Base-by-base conservation (phyloP, 2,797 vertebrate species). In the Eospalax fontanierii region DNA sequence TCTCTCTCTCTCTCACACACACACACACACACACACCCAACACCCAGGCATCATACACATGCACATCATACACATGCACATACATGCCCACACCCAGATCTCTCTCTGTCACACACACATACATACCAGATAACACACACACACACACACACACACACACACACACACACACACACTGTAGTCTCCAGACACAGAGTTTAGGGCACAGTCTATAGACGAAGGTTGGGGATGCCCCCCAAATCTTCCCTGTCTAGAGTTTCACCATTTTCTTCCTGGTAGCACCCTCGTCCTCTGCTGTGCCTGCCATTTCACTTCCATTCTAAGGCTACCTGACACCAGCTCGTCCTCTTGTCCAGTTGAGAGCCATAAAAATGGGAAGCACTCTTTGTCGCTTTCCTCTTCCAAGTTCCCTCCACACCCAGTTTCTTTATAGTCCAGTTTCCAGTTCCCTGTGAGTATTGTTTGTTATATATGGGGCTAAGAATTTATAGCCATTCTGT, bases 231-330 rank as follows among this genome's bases (percentile, higher is more conserved):
- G 6, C 65, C 57, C 78, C 1, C 11, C 3, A 2, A n/a, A 1
- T 38, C 35, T 73, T 18, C 63, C n/a, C 66, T 75, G 0, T 50
- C 33, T 86, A 43, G 5, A 12, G 28, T 66, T 57, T 73, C 8
- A n/a, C n/a, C 1, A 0, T 28, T 74, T 63, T 70, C n/a, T 30
- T 15, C 40, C 7, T 1, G 0, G 0, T 18, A 50, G 1, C 21
- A 90, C 24, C 30, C 50, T 4, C n/a, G 1, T 59, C 57, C 15
- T 33, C 33, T 59, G 24, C 35, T 65, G n/a, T 63, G 3, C n/a
- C 70, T 78, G 40, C 16, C 16, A 24, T 91, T 80, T 74, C 61
- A 38, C n/a, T 5, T 63, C 10, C n/a, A 19, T 28, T 71, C 59
- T 8, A 28, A 11, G 1, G 5, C n/a, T 24, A 4, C 30, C 30